Percentiles rank a stretch among this genome's conserved stretches.
These are phyloP conservation scores for Amiota minor DNA, from an alignment of 2,888 invertebrate species.

Conservation along the genomic window DNA sequence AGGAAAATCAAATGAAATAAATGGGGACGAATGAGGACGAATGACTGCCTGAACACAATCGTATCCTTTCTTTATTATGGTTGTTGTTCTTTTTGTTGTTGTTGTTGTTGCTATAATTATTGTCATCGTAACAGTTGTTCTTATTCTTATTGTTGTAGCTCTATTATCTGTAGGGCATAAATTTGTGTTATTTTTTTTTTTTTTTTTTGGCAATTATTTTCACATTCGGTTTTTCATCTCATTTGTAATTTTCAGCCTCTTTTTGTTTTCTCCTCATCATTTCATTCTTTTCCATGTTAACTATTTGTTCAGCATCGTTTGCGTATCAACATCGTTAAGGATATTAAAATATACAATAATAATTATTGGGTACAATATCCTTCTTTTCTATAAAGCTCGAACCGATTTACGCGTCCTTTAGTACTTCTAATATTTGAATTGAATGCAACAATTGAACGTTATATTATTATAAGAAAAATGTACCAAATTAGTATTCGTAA, in stretches of 20 bases:
- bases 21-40: no score
- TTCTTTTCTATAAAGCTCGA: no score
- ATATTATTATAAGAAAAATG: no score
- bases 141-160: constrained; percentile 1
- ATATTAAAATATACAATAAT: no score
- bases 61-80: no score
- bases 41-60: not conserved
- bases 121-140: constrained; percentile 7
- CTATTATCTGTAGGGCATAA: constrained; percentile 50
- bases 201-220: constrained; percentile 64
- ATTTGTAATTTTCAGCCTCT: constrained; percentile 62
- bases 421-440: no score
- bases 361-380: no score
- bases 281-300: not conserved
- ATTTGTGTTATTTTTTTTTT: constrained; percentile 63
- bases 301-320: not conserved
- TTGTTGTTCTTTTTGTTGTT: no score
- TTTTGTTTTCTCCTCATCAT: not conserved
- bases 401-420: no score
- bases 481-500: no score
- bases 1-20: not conserved
- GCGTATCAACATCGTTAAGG: not conserved
- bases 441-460: no score
- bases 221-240: constrained; percentile 60
- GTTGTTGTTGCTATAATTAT: constrained; percentile 1